Percentiles rank a stretch among this genome's conserved stretches.
Conservation (phyloP, 2,113 vertebrate species). For the Phylloscopus whistleri region DNA sequence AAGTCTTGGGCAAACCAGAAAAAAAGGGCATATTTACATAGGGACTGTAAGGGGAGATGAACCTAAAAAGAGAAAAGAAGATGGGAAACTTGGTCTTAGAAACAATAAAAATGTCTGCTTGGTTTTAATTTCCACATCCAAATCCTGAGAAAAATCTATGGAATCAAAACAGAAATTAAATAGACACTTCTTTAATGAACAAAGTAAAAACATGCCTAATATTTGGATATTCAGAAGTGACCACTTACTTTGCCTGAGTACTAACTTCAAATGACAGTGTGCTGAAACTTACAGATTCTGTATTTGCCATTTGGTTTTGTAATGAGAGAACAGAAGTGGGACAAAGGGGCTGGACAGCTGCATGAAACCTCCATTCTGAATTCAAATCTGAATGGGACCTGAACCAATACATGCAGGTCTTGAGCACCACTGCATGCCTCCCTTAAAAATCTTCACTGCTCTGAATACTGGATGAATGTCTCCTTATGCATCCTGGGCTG, state of each 20-base stretch:
- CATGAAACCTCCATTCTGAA: background rate
- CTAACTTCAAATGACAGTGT: background rate
- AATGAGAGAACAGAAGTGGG: background rate
- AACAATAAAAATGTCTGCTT: background rate
- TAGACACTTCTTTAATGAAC: background rate
- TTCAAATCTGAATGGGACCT: background rate
- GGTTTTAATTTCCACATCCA: background rate
- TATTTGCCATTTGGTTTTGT: background rate
- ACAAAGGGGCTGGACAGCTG: background rate
- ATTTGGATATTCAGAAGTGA: background rate
- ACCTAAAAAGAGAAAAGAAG: background rate
- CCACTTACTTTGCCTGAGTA: background rate
- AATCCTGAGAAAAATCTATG: background rate
- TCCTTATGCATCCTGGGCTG: background rate
- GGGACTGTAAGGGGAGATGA: background rate
- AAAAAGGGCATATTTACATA: background rate
- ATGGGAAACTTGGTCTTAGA: background rate
- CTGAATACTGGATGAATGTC: background rate
- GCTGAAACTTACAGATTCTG: background rate
- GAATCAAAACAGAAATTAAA: background rate
- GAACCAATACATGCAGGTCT: background rate
- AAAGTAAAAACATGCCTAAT: background rate
- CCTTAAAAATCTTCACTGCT: background rate
- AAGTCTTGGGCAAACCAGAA: background rate
- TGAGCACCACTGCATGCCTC: background rate